Base-by-base conservation (phyloP, 2,888 invertebrate genomes). In the Erynnis tages region DNA sequence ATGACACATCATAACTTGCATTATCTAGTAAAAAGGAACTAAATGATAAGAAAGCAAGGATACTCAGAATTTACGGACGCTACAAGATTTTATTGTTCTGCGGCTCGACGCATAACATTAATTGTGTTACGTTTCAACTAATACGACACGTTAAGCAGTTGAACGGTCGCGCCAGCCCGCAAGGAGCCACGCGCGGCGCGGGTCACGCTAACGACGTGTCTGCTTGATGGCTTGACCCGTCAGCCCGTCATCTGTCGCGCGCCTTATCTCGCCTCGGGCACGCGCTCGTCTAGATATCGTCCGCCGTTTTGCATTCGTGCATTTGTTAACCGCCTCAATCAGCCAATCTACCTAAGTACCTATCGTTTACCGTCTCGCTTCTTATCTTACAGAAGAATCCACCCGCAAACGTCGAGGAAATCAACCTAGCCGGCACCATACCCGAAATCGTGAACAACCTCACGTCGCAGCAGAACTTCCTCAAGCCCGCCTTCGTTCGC, bases 381-480 rank as follows among this genome's bases (percentile, higher is more conserved):
- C 21, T 8, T 19, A 14, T 59, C 53, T 84, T 82, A 29, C 80
- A 90, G 90, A 88, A 84, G 81, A 75, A 76, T 32, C 73, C 79
- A 38, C 79, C 80, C 6, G 57, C 80, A 1, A 87, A 89, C 57
- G 77, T 89, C 13, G 73, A 82, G 55, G 79, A 87, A 69, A 89
- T 90, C 62, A 90, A 79, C 55, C 59, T 90, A 55, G 83, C 84
- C n/a, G 90, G 88, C 10, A 87, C 85, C 0, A 85, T 85, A 58
- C 83, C 88, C 25, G 90, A 89, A 60, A 80, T 90, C 35, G 77
- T 72, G 19, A 85, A 82, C 66, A 89, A 83, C 61, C 73, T 89
- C 1, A 86, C 86, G 0, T 67, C 60, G 17, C 71, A 79, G 55
- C 64, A 79, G n/a, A 69, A 73, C 37, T 72, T 78, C 0, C 35